These are phyloP conservation scores for Bubo blakistoni DNA, from an alignment of 2,113 vertebrate genomes.

Conservation along the genomic window DNA sequence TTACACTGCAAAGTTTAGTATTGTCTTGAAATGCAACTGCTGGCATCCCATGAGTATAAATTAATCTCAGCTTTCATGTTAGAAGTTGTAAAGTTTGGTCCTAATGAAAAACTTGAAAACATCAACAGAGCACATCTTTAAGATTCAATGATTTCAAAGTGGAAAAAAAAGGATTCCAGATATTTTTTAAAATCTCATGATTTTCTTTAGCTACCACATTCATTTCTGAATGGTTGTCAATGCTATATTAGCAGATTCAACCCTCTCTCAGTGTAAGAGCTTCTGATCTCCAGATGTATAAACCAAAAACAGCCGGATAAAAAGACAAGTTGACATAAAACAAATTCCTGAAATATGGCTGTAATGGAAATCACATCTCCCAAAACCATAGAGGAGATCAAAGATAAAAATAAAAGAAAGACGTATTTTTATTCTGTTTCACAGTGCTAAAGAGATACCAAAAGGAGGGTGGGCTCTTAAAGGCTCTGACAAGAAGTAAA, in stretches of 20 bases:
- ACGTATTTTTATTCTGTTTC: background rate
- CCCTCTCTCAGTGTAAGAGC: background rate
- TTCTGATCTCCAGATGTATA: background rate
- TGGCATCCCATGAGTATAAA: background rate
- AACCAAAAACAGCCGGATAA: background rate
- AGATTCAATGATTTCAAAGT: background rate
- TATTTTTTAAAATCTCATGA: background rate
- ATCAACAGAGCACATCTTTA: background rate
- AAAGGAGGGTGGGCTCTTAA: background rate
- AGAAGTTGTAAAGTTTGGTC: background rate
- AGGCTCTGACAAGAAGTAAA: background rate
- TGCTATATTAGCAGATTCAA: background rate
- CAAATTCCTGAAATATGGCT: background rate
- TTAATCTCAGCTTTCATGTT: background rate
- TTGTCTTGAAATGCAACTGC: background rate
- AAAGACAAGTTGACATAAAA: background rate
- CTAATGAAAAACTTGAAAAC: background rate
- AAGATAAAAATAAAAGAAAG: background rate
- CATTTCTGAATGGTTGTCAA: background rate
- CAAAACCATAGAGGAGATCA: background rate
- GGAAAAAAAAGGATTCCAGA: background rate
- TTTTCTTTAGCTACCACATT: background rate
- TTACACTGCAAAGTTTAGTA: background rate
- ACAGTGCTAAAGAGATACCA: background rate
- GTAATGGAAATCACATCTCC: background rate